Percentiles rank a stretch among this genome's conserved stretches.
These are phyloP conservation scores for Anseranas semipalmata DNA, from an alignment of 2,113 vertebrate species.

Conservation along the genomic window DNA sequence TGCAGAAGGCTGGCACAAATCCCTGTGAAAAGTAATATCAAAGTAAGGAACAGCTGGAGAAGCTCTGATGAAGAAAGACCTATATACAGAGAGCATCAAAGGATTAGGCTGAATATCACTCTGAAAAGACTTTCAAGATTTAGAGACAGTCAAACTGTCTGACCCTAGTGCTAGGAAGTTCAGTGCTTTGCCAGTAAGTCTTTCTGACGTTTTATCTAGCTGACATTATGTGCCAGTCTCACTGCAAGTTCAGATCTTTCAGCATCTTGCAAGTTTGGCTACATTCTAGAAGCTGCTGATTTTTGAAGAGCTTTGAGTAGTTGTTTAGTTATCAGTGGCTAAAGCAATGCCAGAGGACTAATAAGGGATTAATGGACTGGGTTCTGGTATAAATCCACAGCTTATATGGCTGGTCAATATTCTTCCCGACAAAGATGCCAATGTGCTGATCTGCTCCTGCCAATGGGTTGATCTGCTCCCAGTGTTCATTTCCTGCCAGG, in stretches of 20 bases:
- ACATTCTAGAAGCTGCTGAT: not conserved
- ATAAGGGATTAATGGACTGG: slow-evolving; percentile 54
- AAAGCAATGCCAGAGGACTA: slow-evolving; percentile 29
- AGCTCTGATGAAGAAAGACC: slow-evolving; percentile 6
- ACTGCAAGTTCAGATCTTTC: not conserved
- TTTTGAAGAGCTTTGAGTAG: not conserved
- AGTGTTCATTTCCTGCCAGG: slow-evolving; percentile 35
- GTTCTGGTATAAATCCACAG: slow-evolving; percentile 41
- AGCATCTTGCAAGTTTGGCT: not conserved
- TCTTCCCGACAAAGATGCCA: slow-evolving; percentile 19
- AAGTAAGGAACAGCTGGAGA: slow-evolving; percentile 12
- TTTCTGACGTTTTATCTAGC: slow-evolving; percentile 28
- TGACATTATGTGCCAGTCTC: not conserved
- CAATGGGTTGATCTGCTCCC: slow-evolving; percentile 44
- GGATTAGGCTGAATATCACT: slow-evolving; percentile 54
- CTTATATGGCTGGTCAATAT: slow-evolving; percentile 28
- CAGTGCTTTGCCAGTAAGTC: slow-evolving; percentile 33
- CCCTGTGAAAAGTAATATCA: slow-evolving; percentile 20
- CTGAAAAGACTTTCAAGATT: slow-evolving; percentile 53
- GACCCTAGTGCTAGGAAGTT: slow-evolving; percentile 41
- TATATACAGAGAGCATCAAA: slow-evolving; percentile 21
- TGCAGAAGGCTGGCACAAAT: slow-evolving; percentile 38
- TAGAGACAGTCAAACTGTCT: slow-evolving; percentile 50
- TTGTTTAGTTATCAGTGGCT: slow-evolving; percentile 24
- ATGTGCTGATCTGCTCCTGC: slow-evolving; percentile 41